These are phyloP conservation scores for Lophochroa leadbeateri DNA, from an alignment of 2,113 vertebrate genomes.

Conservation along the genomic window DNA sequence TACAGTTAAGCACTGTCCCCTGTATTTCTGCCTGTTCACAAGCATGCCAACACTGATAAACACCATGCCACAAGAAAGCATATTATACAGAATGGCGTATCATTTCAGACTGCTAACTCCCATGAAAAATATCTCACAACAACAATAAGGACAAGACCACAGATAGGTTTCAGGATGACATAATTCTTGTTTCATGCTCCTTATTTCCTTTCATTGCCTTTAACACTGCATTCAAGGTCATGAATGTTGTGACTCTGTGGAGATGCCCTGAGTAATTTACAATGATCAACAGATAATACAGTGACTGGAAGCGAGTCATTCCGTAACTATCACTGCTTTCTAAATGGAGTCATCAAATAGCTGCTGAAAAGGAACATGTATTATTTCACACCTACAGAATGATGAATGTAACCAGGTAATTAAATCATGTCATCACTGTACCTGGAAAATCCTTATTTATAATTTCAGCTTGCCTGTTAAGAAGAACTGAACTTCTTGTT, in stretches of 20 bases:
- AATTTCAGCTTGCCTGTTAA: not conserved
- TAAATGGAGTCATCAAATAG: not conserved
- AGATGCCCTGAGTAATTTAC: constrained; percentile 16
- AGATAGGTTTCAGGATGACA: not conserved
- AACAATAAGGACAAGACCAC: not conserved
- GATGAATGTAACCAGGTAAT: not conserved
- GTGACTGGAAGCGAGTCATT: not conserved
- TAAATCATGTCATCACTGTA: not conserved
- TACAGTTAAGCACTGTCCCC: not conserved
- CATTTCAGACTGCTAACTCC: not conserved
- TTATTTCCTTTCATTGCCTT: constrained; percentile 26
- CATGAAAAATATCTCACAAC: not conserved
- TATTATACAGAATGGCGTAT: not conserved
- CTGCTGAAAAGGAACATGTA: not conserved
- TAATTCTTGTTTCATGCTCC: constrained; percentile 38
- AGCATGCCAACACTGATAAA: not conserved
- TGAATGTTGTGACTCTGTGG: not conserved
- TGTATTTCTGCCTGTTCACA: not conserved
- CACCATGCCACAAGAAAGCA: not conserved
- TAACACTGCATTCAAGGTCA: constrained; percentile 31
- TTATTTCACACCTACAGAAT: not conserved
- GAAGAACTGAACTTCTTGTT: not conserved
- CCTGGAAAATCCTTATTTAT: constrained; percentile 14
- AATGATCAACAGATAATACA: constrained; percentile 22
- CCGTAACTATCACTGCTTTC: not conserved